Evolutionary conservation across 2,888 invertebrate genomes (phyloP), one percentile per base, ranked within the genome.

Genomic region (Piscicola geometra): DNA sequence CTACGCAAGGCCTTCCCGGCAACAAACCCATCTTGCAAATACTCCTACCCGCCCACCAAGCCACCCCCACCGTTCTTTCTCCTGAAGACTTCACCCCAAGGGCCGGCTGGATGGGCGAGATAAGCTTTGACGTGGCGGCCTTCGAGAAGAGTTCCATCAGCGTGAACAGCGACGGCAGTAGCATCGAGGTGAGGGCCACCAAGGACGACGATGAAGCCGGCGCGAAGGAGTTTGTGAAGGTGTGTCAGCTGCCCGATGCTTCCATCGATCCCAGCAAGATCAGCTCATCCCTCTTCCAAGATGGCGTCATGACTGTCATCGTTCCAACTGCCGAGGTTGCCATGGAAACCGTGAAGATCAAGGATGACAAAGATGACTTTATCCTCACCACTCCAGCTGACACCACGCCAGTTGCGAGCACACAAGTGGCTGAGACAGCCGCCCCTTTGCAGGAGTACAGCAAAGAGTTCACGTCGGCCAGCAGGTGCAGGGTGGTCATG

Each of bases 281-380:
- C 33, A 79, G 77, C 21, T 78, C 79, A 3, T 79, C 79, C 28
- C 32, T 79, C 47, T 79, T 64, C 76, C 78, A 79, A 47, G 79
- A 79, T 68, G 79, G 79, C 33, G 77, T 79, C 71, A 77, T 79
- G 36, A 77, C 79, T 28, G 67, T 79, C 18, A 77, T 78, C 35
- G 72, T 79, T 50, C 79, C 79, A 1, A 50, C 77, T 18, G 64
- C 47, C 1, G 73, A 50, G 18, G 75, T 69, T 56, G 60, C 36
- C 32, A 32, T 35, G 28, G 68, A 25, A 32, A 52, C 5, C 9
- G n/a, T 18, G 25, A 18, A 56, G n/a, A 9, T 47, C 21, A 21
- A 47, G 21, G 21, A 21, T 47, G 50, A 47, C 50, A 47, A 47
- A 47, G 21, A 47, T 47, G 50, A 47, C 21, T 47, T 47, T 47